A percentile compares a stretch with the other conserved stretches of the same genome.
Conservation (phyloP, 2,113 vertebrate genomes). For the Corythoichthys haematopterus region DNA sequence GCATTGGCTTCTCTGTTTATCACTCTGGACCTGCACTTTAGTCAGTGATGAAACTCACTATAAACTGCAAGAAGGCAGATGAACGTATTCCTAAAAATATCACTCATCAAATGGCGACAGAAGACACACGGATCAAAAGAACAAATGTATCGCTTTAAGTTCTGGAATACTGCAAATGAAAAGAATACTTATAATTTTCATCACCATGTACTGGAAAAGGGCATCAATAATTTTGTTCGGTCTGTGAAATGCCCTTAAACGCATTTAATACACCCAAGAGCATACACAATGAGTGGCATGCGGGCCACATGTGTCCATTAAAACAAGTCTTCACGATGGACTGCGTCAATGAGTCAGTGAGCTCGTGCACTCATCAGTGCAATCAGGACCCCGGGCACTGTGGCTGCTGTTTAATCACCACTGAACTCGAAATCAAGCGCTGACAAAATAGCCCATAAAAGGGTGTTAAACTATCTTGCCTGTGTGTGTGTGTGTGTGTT, state of each 20-base stretch:
- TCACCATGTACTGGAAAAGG: not conserved
- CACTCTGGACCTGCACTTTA: not conserved
- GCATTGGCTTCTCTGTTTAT: not conserved
- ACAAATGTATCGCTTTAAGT: not conserved
- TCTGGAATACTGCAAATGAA: not conserved
- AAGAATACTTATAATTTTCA: not conserved
- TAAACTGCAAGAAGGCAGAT: not conserved
- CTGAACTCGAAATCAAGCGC: conserved; percentile 40
- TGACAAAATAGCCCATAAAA: conserved; percentile 27
- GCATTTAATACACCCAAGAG: not conserved
- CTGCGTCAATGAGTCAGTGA: conserved; percentile 30
- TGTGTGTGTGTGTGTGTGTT: conserved; percentile 40
- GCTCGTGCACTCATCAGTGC: conserved; percentile 29
- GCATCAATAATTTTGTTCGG: not conserved
- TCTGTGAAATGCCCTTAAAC: not conserved
- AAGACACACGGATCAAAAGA: not conserved
- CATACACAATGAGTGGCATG: not conserved
- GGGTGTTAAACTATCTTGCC: conserved; percentile 17
- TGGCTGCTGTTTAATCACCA: conserved; percentile 29
- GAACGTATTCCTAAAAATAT: conserved; percentile 2
- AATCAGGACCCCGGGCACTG: conserved; percentile 11
- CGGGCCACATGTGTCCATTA: conserved; percentile 13
- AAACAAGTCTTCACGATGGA: conserved; percentile 2
- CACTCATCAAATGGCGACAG: not conserved
- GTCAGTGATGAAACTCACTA: not conserved